Percentiles rank a stretch among this genome's conserved stretches.
phyloP scores from a whole-genome alignment of 2,888 invertebrate species.

The Caenorhabditis afra region DNA sequence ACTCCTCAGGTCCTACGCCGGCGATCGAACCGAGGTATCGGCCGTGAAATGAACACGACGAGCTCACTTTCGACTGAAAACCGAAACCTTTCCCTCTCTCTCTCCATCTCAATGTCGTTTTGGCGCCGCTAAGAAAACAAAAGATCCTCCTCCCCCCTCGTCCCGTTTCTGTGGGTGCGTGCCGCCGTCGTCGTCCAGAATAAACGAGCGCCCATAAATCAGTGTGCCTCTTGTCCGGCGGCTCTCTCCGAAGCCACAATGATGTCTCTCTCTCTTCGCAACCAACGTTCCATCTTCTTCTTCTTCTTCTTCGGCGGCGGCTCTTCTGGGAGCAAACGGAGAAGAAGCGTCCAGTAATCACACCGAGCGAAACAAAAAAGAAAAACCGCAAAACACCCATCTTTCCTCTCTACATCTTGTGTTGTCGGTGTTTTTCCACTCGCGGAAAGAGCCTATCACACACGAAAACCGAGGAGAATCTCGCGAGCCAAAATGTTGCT shows the following conservation, averaged over 20 bases:
- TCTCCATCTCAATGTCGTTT: too few species aligned
- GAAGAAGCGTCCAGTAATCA: too few species aligned
- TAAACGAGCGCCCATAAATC: constrained; percentile 51
- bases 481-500: constrained; percentile 34
- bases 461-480: constrained; percentile 33
- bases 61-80: too few species aligned
- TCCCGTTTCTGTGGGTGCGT: too few species aligned
- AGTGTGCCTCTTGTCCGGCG: too few species aligned
- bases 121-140: too few species aligned
- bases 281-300: constrained; percentile 43
- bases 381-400: constrained; percentile 16
- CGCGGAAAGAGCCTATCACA: constrained; percentile 9
- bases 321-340: constrained; percentile 2
- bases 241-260: too few species aligned
- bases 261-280: constrained; percentile 16
- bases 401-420: constrained; percentile 4
- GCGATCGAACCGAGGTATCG: not conserved
- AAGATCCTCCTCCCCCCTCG: too few species aligned
- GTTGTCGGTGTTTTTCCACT: constrained; percentile 18
- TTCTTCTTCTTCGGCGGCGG: constrained; percentile 6
- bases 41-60: too few species aligned
- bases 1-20: too few species aligned
- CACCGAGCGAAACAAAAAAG: too few species aligned
- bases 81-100: too few species aligned
- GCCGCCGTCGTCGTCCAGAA: constrained; percentile 6